Percentiles rank a stretch among this genome's conserved stretches.
Evolutionary conservation across 2,113 vertebrate species (phyloP).

Genomic region (Brachypodius melanocephalos): DNA sequence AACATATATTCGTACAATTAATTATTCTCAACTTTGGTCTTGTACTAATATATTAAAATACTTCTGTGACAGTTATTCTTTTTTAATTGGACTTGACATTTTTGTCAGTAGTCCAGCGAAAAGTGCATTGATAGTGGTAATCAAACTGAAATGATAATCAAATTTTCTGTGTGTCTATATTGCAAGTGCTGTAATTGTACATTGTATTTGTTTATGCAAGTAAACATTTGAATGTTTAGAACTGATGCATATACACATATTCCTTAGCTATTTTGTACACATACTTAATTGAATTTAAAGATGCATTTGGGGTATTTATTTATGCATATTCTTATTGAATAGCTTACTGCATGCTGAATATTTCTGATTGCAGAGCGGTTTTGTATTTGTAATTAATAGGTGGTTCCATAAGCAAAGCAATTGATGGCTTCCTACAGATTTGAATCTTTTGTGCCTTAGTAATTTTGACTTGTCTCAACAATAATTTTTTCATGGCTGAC

Average conservation of each 20-base stretch:
- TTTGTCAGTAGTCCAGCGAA: not conserved
- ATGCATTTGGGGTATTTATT: constrained; percentile 9
- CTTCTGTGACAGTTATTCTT: not conserved
- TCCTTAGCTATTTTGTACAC: not conserved
- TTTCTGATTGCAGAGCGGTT: not conserved
- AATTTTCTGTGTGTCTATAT: not conserved
- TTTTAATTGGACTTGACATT: not conserved
- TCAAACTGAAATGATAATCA: not conserved
- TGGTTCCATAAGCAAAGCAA: not conserved
- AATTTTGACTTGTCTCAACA: not conserved
- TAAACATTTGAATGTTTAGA: constrained; percentile 19
- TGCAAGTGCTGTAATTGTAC: not conserved
- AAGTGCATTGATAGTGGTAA: not conserved
- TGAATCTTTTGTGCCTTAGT: not conserved
- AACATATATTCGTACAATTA: not conserved
- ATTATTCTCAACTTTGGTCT: not conserved
- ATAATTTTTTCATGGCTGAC: not conserved
- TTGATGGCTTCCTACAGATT: not conserved
- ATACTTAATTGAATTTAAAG: not conserved
- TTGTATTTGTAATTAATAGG: not conserved
- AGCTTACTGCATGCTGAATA: not conserved
- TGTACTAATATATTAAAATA: not conserved
- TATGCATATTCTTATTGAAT: not conserved
- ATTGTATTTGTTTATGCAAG: not conserved
- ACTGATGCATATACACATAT: not conserved